phyloP scores from a whole-genome alignment of 2,888 invertebrate species.

The Tinea semifulvella region DNA sequence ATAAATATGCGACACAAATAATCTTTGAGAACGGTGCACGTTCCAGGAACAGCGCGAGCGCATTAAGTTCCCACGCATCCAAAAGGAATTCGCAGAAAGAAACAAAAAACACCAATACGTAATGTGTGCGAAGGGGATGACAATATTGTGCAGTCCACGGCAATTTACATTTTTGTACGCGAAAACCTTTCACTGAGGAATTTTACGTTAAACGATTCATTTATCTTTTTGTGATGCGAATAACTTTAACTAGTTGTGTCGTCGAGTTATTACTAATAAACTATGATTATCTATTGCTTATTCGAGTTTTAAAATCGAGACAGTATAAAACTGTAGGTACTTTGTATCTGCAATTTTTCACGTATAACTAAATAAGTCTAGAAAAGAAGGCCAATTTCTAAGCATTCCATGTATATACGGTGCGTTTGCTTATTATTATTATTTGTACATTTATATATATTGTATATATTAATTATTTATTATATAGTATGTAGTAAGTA shows the following conservation, averaged over 20 bases:
- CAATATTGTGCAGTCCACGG: slow-evolving; percentile 18
- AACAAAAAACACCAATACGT: slow-evolving; percentile 12
- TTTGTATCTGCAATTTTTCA: too few relatives aligned
- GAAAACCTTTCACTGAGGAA: slow-evolving; percentile 26
- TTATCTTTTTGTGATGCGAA: slow-evolving; percentile 18
- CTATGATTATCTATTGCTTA: too few relatives aligned
- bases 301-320: too few relatives aligned
- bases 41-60: slow-evolving; percentile 47
- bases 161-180: slow-evolving; percentile 39
- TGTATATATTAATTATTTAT: too few relatives aligned
- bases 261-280: background rate
- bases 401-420: too few relatives aligned
- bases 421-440: too few relatives aligned
- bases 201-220: slow-evolving; percentile 20
- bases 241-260: slow-evolving; percentile 12
- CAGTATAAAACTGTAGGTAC: too few relatives aligned
- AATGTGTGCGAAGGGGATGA: slow-evolving; percentile 14
- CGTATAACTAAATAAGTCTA: too few relatives aligned
- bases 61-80: slow-evolving; percentile 56
- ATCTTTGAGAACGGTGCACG: slow-evolving; percentile 28
- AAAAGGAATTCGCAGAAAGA: slow-evolving; percentile 33
- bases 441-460: too few relatives aligned
- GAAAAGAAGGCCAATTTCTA: too few relatives aligned
- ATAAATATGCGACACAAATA: too few relatives aligned
- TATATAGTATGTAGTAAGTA: too few relatives aligned